These are phyloP conservation scores for Petrophora chlorosata DNA, from an alignment of 2,888 invertebrate species.

Conservation along the genomic window DNA sequence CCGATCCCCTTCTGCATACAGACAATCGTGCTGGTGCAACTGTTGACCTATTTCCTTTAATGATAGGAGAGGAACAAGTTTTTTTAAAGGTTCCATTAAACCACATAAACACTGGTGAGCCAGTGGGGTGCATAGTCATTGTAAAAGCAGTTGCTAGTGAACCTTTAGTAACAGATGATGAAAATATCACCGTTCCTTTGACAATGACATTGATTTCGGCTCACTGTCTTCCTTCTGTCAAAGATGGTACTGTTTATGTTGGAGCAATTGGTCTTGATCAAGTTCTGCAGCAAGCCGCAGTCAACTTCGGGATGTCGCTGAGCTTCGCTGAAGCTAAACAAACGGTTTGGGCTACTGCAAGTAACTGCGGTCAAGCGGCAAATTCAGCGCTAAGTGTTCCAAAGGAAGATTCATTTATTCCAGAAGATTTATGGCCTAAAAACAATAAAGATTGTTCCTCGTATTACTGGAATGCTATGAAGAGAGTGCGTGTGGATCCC, in stretches of 20 bases:
- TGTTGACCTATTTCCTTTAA: constrained; percentile 66
- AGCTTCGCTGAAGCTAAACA: constrained; percentile 54
- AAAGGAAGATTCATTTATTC: constrained; percentile 60
- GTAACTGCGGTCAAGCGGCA: constrained; percentile 54
- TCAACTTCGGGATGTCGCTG: constrained; percentile 64
- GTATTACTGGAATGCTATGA: constrained; percentile 71
- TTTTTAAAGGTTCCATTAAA: constrained; percentile 49
- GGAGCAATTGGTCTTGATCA: constrained; percentile 62
- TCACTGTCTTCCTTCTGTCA: constrained; percentile 64
- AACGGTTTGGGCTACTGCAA: constrained; percentile 64
- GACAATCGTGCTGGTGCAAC: constrained; percentile 70
- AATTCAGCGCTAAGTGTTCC: constrained; percentile 55
- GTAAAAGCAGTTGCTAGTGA: constrained; percentile 48
- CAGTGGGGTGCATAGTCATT: constrained; percentile 48
- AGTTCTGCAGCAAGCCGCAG: constrained; percentile 43
- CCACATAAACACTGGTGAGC: constrained; percentile 50
- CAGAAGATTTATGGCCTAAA: constrained; percentile 48
- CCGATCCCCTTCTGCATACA: constrained; percentile 57
- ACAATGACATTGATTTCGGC: constrained; percentile 67
- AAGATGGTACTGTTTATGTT: constrained; percentile 66
- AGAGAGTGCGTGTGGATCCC: constrained; percentile 65
- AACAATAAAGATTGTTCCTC: constrained; percentile 49
- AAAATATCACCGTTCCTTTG: constrained; percentile 48
- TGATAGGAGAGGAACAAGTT: constrained; percentile 63
- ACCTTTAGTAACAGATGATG: constrained; percentile 28